phyloP scores from a whole-genome alignment of 2,888 invertebrate species.

The Lutraria lutraria region DNA sequence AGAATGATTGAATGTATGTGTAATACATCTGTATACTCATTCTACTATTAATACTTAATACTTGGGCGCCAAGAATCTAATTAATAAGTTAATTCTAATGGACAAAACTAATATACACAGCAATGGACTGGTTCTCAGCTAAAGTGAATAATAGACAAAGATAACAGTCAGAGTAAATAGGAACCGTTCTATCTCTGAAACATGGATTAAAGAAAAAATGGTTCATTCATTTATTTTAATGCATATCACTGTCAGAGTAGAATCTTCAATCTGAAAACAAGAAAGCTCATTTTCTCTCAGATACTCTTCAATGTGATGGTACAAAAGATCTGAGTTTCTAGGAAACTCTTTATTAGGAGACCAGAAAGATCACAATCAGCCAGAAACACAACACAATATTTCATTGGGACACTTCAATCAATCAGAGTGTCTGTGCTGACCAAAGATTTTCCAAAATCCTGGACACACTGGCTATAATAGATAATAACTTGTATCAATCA shows the following conservation, averaged over 20 bases:
- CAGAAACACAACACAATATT: constrained; percentile 23
- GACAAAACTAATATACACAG: constrained; percentile 9
- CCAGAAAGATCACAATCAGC: constrained; percentile 24
- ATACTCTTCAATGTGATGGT: constrained; percentile 10
- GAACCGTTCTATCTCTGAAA: neutral
- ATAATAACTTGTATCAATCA: constrained; percentile 30
- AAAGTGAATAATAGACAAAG: constrained; percentile 9
- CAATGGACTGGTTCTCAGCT: constrained; percentile 1
- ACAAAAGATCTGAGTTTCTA: neutral
- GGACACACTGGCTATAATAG: constrained; percentile 35
- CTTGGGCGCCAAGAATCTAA: neutral
- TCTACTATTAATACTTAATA: neutral
- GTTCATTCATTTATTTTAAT: neutral
- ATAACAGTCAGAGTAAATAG: neutral
- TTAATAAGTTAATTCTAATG: constrained; percentile 19
- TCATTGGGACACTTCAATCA: constrained; percentile 18
- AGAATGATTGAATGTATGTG: neutral
- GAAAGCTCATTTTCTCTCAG: constrained; percentile 7
- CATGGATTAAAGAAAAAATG: neutral
- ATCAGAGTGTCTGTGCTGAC: constrained; percentile 30
- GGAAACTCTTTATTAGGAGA: constrained; percentile 14
- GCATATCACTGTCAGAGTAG: neutral
- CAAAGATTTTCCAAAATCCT: constrained; percentile 27
- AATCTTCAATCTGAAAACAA: neutral
- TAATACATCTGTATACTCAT: neutral